Base-by-base conservation (phyloP, 2,113 vertebrate genomes). In the Seriola dumerili region DNA sequence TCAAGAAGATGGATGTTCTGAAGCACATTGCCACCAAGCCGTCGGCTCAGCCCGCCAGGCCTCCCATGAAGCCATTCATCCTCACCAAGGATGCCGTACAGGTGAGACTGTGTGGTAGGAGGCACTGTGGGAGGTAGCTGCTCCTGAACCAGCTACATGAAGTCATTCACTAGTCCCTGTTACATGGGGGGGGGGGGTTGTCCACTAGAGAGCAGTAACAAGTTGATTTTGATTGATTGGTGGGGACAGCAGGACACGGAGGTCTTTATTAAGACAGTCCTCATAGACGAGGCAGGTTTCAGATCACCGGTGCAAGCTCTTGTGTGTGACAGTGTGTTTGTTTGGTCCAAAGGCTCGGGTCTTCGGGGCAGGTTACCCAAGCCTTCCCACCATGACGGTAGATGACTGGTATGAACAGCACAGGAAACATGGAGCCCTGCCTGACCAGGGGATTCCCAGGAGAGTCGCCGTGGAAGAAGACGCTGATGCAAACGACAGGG, bases 351-450 rank as follows among this genome's bases (percentile, higher is more conserved):
- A 99, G 98, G 93, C 93, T 48, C 57, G 32, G 63, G 98, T 99
- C 75, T 97, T 98, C 81, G 98, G 98, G 8, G 94, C 95, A 5
- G 98, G 98, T 0, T 99, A 99, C 73, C 98, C 98, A 0, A 96
- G 97, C 72, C 92, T 99, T 62, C 88, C 98, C 10, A 96, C 97
- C 0, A 97, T 99, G 97, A 96, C 97, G 0, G 98, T 99, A 79
- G 95, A 97, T 40, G 97, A 99, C 29, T 99, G 98, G 98, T 99
- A 99, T 6, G 96, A 99, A 0, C 96, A 99, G 40, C 97, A 95
- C 85, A 92, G 32, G 3, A 95, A 86, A 62, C 91, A 85, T 0
- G 96, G 95, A 12, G 66, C 62, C 1, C 80, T 96, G 54, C 96
- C 97, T 0, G 96, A 96, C 78, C 97, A 96, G 83, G 96, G 96